Base-by-base conservation (phyloP, 2,797 vertebrate species). In the Parambassis ranga region DNA sequence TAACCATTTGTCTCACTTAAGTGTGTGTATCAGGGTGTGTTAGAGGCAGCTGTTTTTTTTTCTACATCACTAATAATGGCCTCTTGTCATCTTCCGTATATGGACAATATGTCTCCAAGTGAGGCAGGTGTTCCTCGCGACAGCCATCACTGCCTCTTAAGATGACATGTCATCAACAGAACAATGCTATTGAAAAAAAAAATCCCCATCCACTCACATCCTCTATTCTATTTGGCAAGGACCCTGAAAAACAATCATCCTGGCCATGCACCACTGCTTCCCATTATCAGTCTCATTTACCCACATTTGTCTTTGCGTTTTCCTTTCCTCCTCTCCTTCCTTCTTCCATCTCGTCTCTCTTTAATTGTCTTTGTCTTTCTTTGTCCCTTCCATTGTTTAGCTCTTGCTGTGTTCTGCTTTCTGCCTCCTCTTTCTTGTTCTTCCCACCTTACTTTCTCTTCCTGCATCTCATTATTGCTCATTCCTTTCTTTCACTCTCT, bases 221-320 rank as follows among this genome's bases (percentile, higher is more conserved):
- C 52, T 41, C 41, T 11, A 6, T 79, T 75, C 74, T 51, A 57
- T 81, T 82, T 86, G 74, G 72, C 62, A 37, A 68, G 62, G 23
- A 41, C 67, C 71, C 65, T 32, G 65, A 73, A 84, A 87, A 79
- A 81, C 81, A 82, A 86, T 87, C 84, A 81, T 70, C 62, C 38
- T 6, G 15, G 70, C 53, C 67, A 83, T 58, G 79, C 83, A 31
- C 78, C 86, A 77, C 75, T 77, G 85, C 80, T 77, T 77, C 71
- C 81, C 79, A 87, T 88, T 84, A 87, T 87, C 79, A 60, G 56
- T 83, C 71, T 84, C 83, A 89, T 88, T 89, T 87, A 81, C 72
- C 28, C 67, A 79, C 67, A 75, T 85, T 85, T 84, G 68, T 87
- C 80, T 82, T 64, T 56, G 70, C 36, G 4, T 69, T 74, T 70